Conservation (phyloP, 2,113 vertebrate species). For the Cyanoramphus novaezelandiae region DNA sequence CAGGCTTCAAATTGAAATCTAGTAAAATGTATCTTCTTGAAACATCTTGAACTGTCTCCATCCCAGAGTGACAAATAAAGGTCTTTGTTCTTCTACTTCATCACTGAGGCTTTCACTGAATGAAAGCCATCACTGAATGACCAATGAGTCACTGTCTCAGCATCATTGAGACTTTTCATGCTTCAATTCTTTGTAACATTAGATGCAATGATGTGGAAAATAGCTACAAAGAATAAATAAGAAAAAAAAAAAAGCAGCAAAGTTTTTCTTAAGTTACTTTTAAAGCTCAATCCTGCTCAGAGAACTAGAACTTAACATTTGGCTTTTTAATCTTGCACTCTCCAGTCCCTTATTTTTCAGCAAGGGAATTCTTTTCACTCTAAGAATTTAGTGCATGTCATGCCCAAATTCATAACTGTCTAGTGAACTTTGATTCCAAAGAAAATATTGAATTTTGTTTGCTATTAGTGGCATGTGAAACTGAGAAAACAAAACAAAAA, state of each 20-base stretch:
- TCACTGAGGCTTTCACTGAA: background rate
- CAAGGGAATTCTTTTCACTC: background rate
- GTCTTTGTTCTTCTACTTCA: background rate
- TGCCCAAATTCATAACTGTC: background rate
- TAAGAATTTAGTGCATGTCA: background rate
- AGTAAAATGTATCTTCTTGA: background rate
- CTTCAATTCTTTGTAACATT: background rate
- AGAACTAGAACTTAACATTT: background rate
- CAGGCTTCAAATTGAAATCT: background rate
- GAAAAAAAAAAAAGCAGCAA: background rate
- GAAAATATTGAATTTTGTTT: background rate
- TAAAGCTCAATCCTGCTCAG: background rate
- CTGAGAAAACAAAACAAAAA: background rate
- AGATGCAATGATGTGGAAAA: slow-evolving; percentile 3
- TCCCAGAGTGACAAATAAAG: background rate
- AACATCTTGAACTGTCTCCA: background rate
- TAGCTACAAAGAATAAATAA: background rate
- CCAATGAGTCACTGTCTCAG: background rate
- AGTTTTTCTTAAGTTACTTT: background rate
- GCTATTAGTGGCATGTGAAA: background rate
- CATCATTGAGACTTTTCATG: background rate
- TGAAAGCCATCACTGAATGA: background rate
- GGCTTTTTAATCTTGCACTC: background rate
- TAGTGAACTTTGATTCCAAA: background rate
- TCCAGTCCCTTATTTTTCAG: background rate